Evolutionary conservation across 1,140 invertebrate genomes (phyloP), one percentile per base, ranked within the genome.

Genomic region (Pseudomyrmex dendroicus): DNA sequence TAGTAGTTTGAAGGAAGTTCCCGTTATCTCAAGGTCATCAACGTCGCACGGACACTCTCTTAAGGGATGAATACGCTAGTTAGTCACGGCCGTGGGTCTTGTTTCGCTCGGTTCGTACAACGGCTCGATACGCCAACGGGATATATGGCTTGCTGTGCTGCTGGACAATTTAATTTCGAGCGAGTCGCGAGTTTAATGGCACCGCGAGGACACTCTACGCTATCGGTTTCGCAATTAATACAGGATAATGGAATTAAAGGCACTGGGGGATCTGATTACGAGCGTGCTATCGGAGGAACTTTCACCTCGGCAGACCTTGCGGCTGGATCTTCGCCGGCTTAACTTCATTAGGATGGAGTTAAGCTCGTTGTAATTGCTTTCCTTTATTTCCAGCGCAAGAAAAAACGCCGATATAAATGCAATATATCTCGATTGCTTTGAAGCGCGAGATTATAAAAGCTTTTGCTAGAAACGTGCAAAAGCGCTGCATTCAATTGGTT

Each of bases 1-100:
- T 35, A 52, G 48, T 35, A 35, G 48, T 4, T 35, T 50, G 73
- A 70, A 80, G 82, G 72, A 68, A 74, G 57, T 72, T 62, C 22
- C 25, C 46, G 56, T 83, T 89, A 84, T 89, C 77, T 61, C 87
- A 86, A 85, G 83, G 83, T 84, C 86, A 84, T 87, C 86, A 67
- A 50, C 63, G 70, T 83, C 74, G 77, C 83, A 83, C 78, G 80
- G 61, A 74, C 82, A 78, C 82, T 70, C 82, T 70, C 22, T 78
- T 63, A 68, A 73, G 80, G 80, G 80, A 84, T 78, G 86, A 84
- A 85, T 46, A 67, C 48, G 68, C 64, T 85, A 56, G 48, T 80
- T 61, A 56, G 56, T 57, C 56, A 48, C 10, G 54, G 68, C 10
- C 44, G 22, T 62, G 13, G 25, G 10, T 73, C 17, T 56, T 73